Percentiles rank a stretch among this genome's conserved stretches.
These are phyloP conservation scores for Urocynchramus pylzowi DNA, from an alignment of 2,113 vertebrate genomes.

Conservation along the genomic window DNA sequence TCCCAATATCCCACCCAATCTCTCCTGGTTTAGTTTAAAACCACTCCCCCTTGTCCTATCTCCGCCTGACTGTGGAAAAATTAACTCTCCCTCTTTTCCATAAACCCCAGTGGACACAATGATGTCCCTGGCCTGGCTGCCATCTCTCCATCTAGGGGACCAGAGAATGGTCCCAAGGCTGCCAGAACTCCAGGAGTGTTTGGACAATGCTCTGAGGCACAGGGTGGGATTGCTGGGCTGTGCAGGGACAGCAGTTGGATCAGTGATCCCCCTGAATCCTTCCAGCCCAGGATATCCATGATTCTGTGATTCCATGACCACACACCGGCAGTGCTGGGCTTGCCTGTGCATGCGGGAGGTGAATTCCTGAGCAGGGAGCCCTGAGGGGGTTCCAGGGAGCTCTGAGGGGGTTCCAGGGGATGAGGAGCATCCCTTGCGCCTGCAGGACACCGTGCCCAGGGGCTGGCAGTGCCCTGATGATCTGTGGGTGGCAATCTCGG, in stretches of 20 bases:
- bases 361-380: background rate
- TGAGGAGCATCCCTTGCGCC: background rate
- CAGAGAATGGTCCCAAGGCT: background rate
- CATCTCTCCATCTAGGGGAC: background rate
- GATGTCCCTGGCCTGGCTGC: background rate
- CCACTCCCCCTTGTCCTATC: background rate
- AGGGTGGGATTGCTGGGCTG: background rate
- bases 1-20: background rate
- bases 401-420: background rate
- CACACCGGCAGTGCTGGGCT: rapidly evolving
- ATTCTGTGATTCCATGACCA: background rate
- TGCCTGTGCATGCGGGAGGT: background rate
- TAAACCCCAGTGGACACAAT: rapidly evolving
- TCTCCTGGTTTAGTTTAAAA: background rate
- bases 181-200: background rate
- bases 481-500: conserved; percentile 64
- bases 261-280: background rate
- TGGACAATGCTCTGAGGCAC: background rate
- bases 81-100: background rate
- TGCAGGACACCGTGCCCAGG: rapidly evolving
- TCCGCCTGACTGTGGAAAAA: background rate
- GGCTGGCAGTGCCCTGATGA: background rate
- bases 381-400: background rate
- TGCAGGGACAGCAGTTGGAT: background rate
- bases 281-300: background rate